These are phyloP conservation scores for Ochotona curzoniae DNA, from an alignment of 2,113 vertebrate genomes.

Conservation along the genomic window DNA sequence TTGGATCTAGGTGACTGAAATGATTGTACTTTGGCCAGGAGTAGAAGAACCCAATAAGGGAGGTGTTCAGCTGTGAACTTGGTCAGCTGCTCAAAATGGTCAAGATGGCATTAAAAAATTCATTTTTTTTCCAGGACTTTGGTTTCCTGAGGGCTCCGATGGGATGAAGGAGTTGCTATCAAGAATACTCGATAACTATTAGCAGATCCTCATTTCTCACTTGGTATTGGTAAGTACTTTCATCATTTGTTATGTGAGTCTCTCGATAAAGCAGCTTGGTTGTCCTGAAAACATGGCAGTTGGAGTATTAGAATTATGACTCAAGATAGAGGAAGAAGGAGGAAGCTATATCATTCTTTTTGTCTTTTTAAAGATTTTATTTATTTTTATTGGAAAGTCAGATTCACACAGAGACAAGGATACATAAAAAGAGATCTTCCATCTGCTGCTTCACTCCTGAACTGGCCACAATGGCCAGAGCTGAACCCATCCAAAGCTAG, in stretches of 20 bases:
- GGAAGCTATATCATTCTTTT: not conserved
- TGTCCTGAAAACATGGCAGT: not conserved
- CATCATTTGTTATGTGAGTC: not conserved
- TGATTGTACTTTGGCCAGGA: fast-evolving
- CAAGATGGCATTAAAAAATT: not conserved
- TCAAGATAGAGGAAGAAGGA: not conserved
- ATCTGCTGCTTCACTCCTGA: no score
- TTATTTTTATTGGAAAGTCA: no score
- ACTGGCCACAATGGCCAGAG: no score
- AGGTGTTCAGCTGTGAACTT: not conserved
- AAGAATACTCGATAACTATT: not conserved
- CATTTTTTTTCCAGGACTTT: not conserved
- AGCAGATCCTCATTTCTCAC: not conserved
- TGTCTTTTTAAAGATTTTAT: not conserved
- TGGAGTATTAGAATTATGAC: not conserved
- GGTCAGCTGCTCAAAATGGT: not conserved
- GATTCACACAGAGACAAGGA: no score
- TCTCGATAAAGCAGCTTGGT: not conserved
- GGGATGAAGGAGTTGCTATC: not conserved
- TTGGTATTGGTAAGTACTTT: no score
- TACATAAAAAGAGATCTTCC: no score
- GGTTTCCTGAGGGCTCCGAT: not conserved
- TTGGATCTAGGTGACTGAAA: fast-evolving
- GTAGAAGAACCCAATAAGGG: not conserved
- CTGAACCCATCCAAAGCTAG: no score